phyloP scores from a whole-genome alignment of 2,888 invertebrate species.

The Agonopterix heracliana region DNA sequence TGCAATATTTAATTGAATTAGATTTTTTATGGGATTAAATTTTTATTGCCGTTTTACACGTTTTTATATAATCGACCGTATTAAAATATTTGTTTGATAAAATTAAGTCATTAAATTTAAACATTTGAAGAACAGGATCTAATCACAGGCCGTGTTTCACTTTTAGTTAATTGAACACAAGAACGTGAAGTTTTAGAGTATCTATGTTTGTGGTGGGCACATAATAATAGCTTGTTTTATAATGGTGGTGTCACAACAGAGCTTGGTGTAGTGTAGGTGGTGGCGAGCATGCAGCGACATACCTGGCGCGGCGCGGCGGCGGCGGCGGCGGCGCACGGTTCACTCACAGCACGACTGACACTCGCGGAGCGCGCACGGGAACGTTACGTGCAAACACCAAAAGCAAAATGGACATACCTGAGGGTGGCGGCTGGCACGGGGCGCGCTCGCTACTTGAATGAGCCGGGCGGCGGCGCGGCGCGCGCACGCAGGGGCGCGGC shows the following conservation, averaged over 20 bases:
- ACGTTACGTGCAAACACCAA: slow-evolving; percentile 66
- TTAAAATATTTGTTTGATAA: no score
- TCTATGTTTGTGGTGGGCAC: slow-evolving; percentile 24
- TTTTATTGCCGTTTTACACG: no score
- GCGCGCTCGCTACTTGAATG: slow-evolving; percentile 74
- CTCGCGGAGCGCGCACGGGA: slow-evolving; percentile 56
- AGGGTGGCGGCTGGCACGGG: slow-evolving; percentile 71
- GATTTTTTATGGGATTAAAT: no score
- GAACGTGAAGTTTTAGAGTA: slow-evolving; percentile 17
- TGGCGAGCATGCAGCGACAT: not conserved
- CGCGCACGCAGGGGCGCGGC: slow-evolving; percentile 77
- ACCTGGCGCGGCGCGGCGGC: slow-evolving; percentile 10
- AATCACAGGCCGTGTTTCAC: slow-evolving; percentile 16
- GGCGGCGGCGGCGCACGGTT: slow-evolving; percentile 31
- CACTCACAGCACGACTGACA: slow-evolving; percentile 65
- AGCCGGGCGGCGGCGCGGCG: slow-evolving; percentile 72
- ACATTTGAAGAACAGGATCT: no score
- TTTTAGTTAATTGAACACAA: slow-evolving; percentile 25
- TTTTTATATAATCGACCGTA: no score
- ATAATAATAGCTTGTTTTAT: slow-evolving; percentile 23
- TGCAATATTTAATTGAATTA: no score
- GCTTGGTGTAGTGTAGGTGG: slow-evolving; percentile 23
- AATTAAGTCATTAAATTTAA: no score
- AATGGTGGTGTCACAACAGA: slow-evolving; percentile 22
- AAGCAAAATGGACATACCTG: slow-evolving; percentile 75